Conservation (phyloP, 2,797 vertebrate species). For the Syndactyla subalaris region DNA sequence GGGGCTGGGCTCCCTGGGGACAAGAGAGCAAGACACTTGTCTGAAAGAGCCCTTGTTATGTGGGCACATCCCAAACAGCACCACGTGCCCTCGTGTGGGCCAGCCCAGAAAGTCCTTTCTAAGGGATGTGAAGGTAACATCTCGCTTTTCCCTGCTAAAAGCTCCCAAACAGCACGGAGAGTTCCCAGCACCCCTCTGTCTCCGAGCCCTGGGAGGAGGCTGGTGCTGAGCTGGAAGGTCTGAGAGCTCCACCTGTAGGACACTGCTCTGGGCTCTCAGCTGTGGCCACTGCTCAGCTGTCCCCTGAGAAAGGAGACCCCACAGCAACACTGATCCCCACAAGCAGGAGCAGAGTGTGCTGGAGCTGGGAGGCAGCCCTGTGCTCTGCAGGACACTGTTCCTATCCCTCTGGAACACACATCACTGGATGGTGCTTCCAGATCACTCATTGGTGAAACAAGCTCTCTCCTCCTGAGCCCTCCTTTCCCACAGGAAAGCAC, state of each 20-base stretch:
- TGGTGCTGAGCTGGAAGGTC: background rate
- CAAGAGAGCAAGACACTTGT: background rate
- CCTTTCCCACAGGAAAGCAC: background rate
- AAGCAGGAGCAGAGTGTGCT: background rate
- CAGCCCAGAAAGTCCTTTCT: background rate
- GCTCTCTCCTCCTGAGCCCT: background rate
- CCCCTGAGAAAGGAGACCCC: background rate
- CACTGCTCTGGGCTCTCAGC: background rate
- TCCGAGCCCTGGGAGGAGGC: background rate
- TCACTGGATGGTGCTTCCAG: background rate
- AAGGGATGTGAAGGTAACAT: background rate
- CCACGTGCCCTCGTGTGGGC: background rate
- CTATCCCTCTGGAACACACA: background rate
- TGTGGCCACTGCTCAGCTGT: background rate
- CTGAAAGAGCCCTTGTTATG: rapidly evolving
- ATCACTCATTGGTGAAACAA: background rate
- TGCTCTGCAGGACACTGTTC: background rate
- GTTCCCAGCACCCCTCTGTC: background rate
- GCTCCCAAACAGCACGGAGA: background rate
- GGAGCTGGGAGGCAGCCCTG: background rate
- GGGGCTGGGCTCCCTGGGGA: constrained; percentile 68
- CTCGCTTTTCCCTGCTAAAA: background rate
- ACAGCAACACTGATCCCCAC: background rate
- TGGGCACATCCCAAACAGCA: background rate
- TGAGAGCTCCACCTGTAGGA: constrained; percentile 63